Conservation (phyloP, 2,113 vertebrate genomes). For the Dermatemys mawii region DNA sequence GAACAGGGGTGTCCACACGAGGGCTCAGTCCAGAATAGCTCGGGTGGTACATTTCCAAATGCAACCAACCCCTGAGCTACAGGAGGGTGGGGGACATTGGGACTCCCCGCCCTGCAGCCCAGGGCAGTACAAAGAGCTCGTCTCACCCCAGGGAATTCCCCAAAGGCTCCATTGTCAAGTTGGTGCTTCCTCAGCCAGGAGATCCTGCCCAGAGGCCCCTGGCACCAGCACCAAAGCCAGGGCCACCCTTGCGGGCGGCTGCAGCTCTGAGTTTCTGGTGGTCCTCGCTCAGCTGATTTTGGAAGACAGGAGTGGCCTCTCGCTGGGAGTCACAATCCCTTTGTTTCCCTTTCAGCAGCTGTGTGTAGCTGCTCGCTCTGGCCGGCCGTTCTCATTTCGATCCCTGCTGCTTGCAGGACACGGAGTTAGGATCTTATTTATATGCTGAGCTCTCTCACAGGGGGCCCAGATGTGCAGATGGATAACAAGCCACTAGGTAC, state of each 20-base stretch:
- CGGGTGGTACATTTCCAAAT: not conserved
- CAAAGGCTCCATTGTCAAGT: not conserved
- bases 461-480: not conserved
- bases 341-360: slow-evolving; percentile 42
- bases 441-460: not conserved
- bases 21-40: not conserved
- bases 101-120: not conserved
- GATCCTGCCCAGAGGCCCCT: not conserved
- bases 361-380: slow-evolving; percentile 52
- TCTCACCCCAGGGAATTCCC: not conserved
- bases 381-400: not conserved
- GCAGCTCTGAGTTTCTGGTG: not conserved
- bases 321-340: not conserved
- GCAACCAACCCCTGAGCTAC: not conserved
- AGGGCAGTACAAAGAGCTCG: not conserved
- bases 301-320: slow-evolving; percentile 28
- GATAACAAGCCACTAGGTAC: not conserved
- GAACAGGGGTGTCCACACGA: not conserved
- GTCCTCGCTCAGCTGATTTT: not conserved
- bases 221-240: not conserved
- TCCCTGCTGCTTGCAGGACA: not conserved
- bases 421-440: not conserved
- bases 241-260: not conserved
- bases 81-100: no score
- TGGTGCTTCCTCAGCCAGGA: not conserved